Percentiles rank a stretch among this genome's conserved stretches.
Evolutionary conservation across 1,140 invertebrate genomes (phyloP).

Genomic region (Drosophila baimaii): DNA sequence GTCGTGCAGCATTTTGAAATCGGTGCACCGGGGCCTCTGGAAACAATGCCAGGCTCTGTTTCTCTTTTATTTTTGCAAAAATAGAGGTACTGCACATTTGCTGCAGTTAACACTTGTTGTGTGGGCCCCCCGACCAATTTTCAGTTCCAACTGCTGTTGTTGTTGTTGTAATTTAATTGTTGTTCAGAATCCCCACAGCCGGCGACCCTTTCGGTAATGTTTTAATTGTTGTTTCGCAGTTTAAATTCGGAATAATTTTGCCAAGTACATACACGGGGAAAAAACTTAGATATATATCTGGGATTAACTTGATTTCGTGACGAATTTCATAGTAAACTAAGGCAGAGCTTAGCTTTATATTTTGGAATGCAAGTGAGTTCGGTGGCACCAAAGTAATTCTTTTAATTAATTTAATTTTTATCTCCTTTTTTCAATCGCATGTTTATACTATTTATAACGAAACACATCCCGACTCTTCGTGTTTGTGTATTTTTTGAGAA

Average conservation of each 20-base stretch:
- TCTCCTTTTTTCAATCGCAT: too few species aligned
- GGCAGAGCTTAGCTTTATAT: too few species aligned
- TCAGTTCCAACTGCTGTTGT: constrained; percentile 20
- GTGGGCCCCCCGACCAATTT: constrained; percentile 11
- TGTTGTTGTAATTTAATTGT: constrained; percentile 62
- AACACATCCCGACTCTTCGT: background rate
- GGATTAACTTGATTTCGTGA: background rate
- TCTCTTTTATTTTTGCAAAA: constrained; percentile 37
- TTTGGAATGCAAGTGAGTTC: too few species aligned
- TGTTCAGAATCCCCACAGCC: constrained; percentile 28
- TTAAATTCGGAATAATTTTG: constrained; percentile 6
- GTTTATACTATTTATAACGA: too few species aligned
- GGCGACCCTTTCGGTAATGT: constrained; percentile 23
- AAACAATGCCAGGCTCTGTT: constrained; percentile 60
- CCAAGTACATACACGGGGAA: background rate
- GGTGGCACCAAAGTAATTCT: too few species aligned
- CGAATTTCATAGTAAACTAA: too few species aligned
- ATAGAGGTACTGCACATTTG: constrained; percentile 64
- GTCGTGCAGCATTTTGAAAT: constrained; percentile 47
- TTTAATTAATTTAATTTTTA: too few species aligned
- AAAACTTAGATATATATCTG: background rate
- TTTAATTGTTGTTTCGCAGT: constrained; percentile 26
- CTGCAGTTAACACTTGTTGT: constrained; percentile 72
- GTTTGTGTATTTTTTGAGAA: background rate
- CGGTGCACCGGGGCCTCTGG: constrained; percentile 45